A percentile compares a stretch with the other conserved stretches of the same genome.
Conservation (phyloP, 2,797 vertebrate genomes). For the Prunella strophiata region DNA sequence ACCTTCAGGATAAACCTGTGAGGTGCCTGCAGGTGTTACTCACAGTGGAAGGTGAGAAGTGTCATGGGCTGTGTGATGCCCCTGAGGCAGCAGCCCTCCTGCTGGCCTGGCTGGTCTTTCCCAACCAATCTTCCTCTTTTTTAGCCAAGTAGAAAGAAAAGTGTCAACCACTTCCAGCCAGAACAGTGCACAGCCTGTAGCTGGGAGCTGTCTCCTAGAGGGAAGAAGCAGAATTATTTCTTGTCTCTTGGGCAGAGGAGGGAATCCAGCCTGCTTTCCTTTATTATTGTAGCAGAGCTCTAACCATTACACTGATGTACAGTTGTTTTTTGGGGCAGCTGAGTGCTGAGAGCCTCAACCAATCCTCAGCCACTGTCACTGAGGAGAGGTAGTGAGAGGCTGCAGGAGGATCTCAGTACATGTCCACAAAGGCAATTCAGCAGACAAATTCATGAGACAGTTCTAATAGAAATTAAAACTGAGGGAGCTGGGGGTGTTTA, state of each 20-base stretch:
- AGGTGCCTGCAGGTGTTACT: background rate
- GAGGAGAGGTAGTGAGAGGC: fast-evolving
- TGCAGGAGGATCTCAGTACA: background rate
- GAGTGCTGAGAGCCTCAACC: background rate
- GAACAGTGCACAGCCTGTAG: background rate
- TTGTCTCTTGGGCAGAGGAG: background rate
- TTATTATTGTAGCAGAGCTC: background rate
- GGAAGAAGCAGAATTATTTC: background rate
- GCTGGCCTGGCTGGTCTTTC: background rate
- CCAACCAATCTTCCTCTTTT: background rate
- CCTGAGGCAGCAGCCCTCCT: background rate
- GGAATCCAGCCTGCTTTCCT: background rate
- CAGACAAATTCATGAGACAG: background rate
- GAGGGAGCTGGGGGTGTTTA: background rate
- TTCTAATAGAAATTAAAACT: background rate
- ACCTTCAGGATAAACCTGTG: background rate
- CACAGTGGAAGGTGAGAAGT: background rate
- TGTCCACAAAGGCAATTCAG: background rate
- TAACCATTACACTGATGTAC: background rate
- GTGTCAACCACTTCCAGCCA: background rate
- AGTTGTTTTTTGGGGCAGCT: fast-evolving
- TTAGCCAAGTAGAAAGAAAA: background rate
- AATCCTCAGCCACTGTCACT: background rate
- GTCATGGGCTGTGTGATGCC: background rate
- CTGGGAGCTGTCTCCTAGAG: background rate